These are phyloP conservation scores for Pampus argenteus DNA, from an alignment of 2,797 vertebrate species.

Conservation along the genomic window DNA sequence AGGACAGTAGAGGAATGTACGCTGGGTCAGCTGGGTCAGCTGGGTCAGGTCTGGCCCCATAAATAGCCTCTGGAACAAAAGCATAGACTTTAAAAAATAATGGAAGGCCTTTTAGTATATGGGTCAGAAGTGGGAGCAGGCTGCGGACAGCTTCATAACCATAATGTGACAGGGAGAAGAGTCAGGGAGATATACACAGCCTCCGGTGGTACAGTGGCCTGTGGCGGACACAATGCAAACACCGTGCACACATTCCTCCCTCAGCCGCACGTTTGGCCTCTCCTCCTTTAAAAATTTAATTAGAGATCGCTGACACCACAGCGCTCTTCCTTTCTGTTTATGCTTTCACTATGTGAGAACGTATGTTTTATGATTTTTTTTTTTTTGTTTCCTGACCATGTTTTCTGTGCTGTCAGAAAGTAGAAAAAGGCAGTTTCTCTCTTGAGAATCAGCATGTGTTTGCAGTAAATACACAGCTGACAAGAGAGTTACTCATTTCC, in stretches of 20 bases:
- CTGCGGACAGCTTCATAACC: conserved; percentile 75
- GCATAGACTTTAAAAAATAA: conserved; percentile 71
- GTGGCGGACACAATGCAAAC: conserved; percentile 80
- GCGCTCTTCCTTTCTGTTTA: conserved; percentile 56
- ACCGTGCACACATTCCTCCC: conserved; percentile 74
- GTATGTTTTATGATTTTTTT: conserved; percentile 43
- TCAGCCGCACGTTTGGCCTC: conserved; percentile 68
- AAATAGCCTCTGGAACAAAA: conserved; percentile 79
- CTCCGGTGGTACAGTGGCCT: conserved; percentile 74
- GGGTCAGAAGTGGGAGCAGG: conserved; percentile 72
- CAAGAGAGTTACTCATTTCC: conserved; percentile 65
- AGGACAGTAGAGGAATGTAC: conserved; percentile 61
- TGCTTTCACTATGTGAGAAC: conserved; percentile 47
- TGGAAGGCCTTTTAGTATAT: conserved; percentile 63
- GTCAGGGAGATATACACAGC: conserved; percentile 74
- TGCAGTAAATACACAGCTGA: conserved; percentile 74
- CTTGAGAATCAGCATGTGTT: conserved; percentile 35
- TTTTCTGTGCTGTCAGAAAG: conserved; percentile 53
- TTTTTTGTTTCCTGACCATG: conserved; percentile 43
- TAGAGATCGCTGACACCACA: conserved; percentile 75
- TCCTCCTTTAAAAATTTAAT: conserved; percentile 72
- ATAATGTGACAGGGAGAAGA: conserved; percentile 80
- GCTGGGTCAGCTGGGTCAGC: conserved; percentile 60
- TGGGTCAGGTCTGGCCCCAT: conserved; percentile 60
- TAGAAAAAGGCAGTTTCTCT: conserved; percentile 23